phyloP scores from a whole-genome alignment of 2,113 vertebrate genomes.

The Montifringilla adamsi region DNA sequence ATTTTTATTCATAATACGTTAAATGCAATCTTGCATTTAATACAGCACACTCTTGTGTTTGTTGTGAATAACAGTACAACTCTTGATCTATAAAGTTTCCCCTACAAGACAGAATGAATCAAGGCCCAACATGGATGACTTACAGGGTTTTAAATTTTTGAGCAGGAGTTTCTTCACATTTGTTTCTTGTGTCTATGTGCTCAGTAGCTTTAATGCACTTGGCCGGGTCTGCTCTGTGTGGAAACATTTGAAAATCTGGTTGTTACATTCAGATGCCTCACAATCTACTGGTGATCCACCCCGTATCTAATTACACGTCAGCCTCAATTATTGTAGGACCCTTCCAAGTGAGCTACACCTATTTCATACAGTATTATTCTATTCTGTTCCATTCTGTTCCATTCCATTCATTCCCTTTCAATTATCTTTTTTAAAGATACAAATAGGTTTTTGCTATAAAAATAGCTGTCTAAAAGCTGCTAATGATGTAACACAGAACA shows the following conservation, averaged over 20 bases:
- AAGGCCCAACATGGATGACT: background rate
- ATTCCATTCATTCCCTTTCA: background rate
- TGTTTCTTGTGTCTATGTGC: background rate
- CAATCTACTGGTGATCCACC: background rate
- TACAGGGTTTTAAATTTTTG: background rate
- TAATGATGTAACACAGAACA: background rate
- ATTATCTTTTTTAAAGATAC: background rate
- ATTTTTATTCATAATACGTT: background rate
- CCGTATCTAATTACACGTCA: background rate
- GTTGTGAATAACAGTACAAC: background rate
- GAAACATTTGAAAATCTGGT: background rate
- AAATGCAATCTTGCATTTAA: background rate
- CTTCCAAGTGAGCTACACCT: background rate
- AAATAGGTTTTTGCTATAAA: background rate
- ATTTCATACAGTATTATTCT: background rate
- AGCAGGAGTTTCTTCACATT: background rate
- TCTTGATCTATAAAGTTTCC: background rate
- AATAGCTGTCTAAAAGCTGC: background rate
- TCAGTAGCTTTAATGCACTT: rapidly evolving
- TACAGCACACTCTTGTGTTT: background rate
- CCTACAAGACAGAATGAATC: background rate
- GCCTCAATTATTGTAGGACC: background rate
- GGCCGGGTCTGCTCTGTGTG: background rate
- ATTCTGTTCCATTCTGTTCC: rapidly evolving
- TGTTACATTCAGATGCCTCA: background rate